Evolutionary conservation across 2,888 invertebrate species (phyloP).

Genomic region (Protonemura montana): DNA sequence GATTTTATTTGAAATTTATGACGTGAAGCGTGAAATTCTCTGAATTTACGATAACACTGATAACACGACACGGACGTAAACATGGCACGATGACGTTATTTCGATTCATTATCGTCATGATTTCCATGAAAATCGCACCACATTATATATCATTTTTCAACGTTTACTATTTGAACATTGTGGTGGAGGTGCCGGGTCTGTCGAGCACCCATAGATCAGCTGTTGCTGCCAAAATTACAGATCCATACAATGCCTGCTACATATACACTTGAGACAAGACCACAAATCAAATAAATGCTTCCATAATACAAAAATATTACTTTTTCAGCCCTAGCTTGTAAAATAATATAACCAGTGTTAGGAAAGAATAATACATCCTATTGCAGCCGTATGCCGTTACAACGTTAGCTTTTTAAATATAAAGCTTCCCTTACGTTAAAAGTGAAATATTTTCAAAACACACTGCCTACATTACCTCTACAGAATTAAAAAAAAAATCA

Average conservation of each 20-base stretch:
- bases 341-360: not conserved
- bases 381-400: not conserved
- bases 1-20: not conserved
- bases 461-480: not conserved
- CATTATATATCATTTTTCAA: not conserved
- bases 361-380: not conserved
- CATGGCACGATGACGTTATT: not conserved
- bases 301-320: not conserved
- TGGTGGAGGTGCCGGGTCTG: not conserved
- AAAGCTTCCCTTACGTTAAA: not conserved
- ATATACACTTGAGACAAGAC: not conserved
- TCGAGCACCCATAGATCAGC: not conserved
- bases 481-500: not conserved
- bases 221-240: not conserved
- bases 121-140: not conserved
- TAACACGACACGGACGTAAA: not conserved
- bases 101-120: not conserved
- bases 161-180: not conserved
- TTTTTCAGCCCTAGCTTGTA: not conserved
- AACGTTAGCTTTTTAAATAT: not conserved
- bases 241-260: not conserved
- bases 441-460: not conserved
- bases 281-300: conserved; percentile 3
- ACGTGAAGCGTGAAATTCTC: not conserved
- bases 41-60: not conserved